Evolutionary conservation across 64 coral and sea anemone species (phyloP), one percentile per base, ranked within the genome.

Genomic region (Stichodactyla mertensii): DNA sequence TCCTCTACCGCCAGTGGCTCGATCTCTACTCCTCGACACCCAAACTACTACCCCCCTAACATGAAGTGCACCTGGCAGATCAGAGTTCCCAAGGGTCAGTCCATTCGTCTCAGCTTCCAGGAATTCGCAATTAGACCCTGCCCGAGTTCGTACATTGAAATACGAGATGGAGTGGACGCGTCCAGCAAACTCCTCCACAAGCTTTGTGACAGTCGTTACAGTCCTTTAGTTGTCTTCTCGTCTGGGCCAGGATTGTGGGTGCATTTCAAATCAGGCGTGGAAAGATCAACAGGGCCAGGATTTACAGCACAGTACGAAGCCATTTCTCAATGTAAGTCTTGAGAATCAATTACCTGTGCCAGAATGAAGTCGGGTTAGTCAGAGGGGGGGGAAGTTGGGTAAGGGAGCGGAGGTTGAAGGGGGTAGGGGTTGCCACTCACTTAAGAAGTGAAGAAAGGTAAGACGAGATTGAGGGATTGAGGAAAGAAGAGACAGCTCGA

Each of bases 21-120:
- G 1, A 62, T 94, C 36, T 66, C 15, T 12, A 87, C 54, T 56
- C 92, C 92, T 18, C 82, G 82, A 4, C 88, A 79, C 69, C 91
- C 91, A 23, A 84, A 57, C 20, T 51, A 78, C 55, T 92, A 85
- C 71, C 92, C 92, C 2, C 31, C 85, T 4, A 84, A 81, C 77
- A 88, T 94, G 55, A 88, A 77, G 2, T 94, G 93, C 20, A 22
- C 60, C 19, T 94, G 93, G 93, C 58, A 51, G 15, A 88, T 94
- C 27, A 79, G 52, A 4, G 89, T 86, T 19, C 86, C 52, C 4
- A 24, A 60, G 8, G 89, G 82, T 0, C 84, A 95, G 20, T 7
- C 16, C 45, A 81, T 91, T n/a, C 86, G 62, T 24, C 83, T 95
- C 24, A 85, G 16, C 26, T 62, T 95, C 55, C 61, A 55, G 45